Evolutionary conservation across 2,797 vertebrate genomes (phyloP), one percentile per base, ranked within the genome.

Genomic region (Falco novaeseelandiae): DNA sequence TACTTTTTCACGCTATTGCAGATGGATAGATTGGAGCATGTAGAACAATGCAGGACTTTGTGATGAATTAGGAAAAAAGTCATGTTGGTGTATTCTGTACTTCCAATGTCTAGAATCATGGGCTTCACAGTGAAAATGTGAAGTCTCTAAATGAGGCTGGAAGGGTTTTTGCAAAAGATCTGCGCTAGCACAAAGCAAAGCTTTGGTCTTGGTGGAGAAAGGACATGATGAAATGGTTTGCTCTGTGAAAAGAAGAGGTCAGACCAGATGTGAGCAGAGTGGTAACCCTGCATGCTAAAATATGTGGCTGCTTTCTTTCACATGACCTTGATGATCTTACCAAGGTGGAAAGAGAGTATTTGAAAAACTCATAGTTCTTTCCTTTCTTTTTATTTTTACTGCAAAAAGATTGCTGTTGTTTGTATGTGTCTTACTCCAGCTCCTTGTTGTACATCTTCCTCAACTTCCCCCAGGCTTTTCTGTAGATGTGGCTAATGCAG

Each of bases 131-230:
- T 70, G 59, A 59, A 83, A 93, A 66, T 67, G 27, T 32, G 40
- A 67, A 66, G 27, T 13, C 21, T 85, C 16, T 80, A 72, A 89
- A 70, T 12, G 52, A 86, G 76, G 61, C 62, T 88, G 61, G 46
- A 74, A 91, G 34, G 30, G 12, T 49, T 93, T 95, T 84, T 93
- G 58, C 34, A 40, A 55, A 92, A 93, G 26, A 12, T 83, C 19
- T 57, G 29, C 67, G 67, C 30, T 66, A 52, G 48, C 58, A 62
- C 55, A 96, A 79, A 71, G 36, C 23, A 73, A 63, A 89, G 57
- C 61, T 94, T 89, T 96, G 49, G 52, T 85, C 69, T 76, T 78
- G 59, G 8, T 85, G 57, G 57, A 83, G 49, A 83, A 95, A 85
- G 67, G 61, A 81, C 40, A 34, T 0, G 0, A 77, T 89, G 81